Base-by-base conservation (phyloP, 2,797 vertebrate species). In the Mus minutoides region DNA sequence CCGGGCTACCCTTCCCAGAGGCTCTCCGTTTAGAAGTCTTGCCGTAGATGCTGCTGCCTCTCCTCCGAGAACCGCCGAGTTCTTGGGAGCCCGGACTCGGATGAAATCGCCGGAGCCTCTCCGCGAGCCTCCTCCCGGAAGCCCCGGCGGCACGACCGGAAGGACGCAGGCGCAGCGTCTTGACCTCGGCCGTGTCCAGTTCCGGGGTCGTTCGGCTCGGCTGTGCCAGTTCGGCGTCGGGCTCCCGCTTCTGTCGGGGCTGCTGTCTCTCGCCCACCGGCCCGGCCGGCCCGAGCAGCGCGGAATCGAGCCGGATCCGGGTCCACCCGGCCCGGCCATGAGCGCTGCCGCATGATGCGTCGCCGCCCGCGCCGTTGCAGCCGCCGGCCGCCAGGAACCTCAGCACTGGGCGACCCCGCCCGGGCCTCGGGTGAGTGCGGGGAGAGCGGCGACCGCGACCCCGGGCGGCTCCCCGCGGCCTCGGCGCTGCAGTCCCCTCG, bases 341-440 rank as follows among this genome's bases (percentile, higher is more conserved):
- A 92, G 79, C 90, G 92, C 88, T 60, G 97, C 92, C 88, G 97
- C 97, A 97, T 96, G 96, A 97, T 98, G 97, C 88, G 88, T 80
- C 87, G 87, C 92, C 77, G 95, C 90, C 88, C 77, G 62, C 90
- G 96, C 96, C 80, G 75, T 93, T 89, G 96, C 95, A 94, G 95
- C 85, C 96, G 96, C 96, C 8, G 96, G 77, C 95, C 97, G 14
- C 94, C 96, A 96, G 96, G 91, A 97, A 95, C 96, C 94, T 93
- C 96, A 60, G 96, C 92, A 73, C 94, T 90, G 83, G 93, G 97
- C 71, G 96, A 94, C 52, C 95, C 97, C 69, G 92, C 97, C 97
- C 96, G 96, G 96, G 95, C 97, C 95, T 95, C 96, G 91, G 97
- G 97, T 97, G 94, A 97, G 97, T 94, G 91, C 69, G 1, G 79